Evolutionary conservation across 2,113 vertebrate species (phyloP).

Genomic region (Microtus ochrogaster): DNA sequence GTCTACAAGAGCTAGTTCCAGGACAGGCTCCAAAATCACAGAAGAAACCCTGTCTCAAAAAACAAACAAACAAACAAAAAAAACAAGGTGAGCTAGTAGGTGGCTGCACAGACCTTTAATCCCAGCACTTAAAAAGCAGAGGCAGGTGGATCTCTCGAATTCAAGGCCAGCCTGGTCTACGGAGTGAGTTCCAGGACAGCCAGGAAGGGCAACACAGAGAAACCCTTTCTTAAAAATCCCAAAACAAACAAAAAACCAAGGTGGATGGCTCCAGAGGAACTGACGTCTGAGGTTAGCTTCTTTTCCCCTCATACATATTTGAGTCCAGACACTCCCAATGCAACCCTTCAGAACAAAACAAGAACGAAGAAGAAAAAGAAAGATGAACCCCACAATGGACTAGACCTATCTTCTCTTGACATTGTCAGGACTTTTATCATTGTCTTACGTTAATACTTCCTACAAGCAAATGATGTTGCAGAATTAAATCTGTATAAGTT

Average conservation of each 20-base stretch:
- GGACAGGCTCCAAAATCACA: neutral
- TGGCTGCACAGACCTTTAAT: neutral
- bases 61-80: neutral
- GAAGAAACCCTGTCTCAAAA: neutral
- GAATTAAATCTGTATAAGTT: neutral
- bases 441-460: neutral
- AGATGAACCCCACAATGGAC: neutral
- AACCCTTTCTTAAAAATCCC: neutral
- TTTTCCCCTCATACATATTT: no score
- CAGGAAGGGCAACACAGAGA: neutral
- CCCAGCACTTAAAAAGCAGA: neutral
- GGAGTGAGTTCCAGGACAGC: neutral
- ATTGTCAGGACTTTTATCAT: neutral
- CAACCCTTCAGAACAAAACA: neutral
- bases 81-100: neutral
- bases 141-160: neutral
- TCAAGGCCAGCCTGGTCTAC: neutral
- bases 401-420: neutral
- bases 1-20: neutral
- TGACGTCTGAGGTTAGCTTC: neutral
- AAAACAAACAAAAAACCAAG: neutral
- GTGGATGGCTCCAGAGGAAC: neutral
- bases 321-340: no score
- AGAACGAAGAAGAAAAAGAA: no score
- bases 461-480: neutral